A percentile compares a stretch with the other conserved stretches of the same genome.
phyloP scores from a whole-genome alignment of 2,888 invertebrate genomes.

The Teinopalpus imperialis region DNA sequence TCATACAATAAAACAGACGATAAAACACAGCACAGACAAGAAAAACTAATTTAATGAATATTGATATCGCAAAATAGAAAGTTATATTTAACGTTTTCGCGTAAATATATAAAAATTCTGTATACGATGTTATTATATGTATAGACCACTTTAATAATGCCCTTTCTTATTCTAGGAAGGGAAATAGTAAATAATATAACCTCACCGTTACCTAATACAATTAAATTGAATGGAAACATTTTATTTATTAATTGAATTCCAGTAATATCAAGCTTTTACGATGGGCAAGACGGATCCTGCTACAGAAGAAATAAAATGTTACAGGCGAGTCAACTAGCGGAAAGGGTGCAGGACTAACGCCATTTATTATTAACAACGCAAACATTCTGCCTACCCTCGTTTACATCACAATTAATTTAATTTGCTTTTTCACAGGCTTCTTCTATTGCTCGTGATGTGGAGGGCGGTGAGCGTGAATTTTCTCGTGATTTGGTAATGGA shows the following conservation, averaged over 20 bases:
- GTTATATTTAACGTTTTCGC: too few species aligned
- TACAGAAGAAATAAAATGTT: constrained; percentile 30
- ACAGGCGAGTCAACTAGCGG: constrained; percentile 30
- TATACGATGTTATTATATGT: too few species aligned
- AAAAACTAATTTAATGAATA: too few species aligned
- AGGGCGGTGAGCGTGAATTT: constrained; percentile 74
- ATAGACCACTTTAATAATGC: too few species aligned
- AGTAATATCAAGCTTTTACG: constrained; percentile 32
- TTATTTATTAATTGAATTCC: constrained; percentile 34
- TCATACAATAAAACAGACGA: too few species aligned
- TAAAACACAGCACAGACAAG: too few species aligned
- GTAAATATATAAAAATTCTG: too few species aligned
- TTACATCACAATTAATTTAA: constrained; percentile 80
- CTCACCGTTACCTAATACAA: constrained; percentile 19
- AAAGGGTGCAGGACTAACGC: constrained; percentile 57
- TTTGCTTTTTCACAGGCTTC: constrained; percentile 80
- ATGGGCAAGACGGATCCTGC: constrained; percentile 15
- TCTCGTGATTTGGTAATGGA: constrained; percentile 76
- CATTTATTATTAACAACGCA: constrained; percentile 71
- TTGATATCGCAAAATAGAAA: too few species aligned
- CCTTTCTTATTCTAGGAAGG: too few species aligned
- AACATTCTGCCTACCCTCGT: constrained; percentile 68
- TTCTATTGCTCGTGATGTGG: constrained; percentile 72
- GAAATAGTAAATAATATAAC: constrained; percentile 23
- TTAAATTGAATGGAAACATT: constrained; percentile 28